Evolutionary conservation across 2,113 vertebrate species (phyloP), one percentile per base, ranked within the genome.

Genomic region (Sebastes schlegelii): DNA sequence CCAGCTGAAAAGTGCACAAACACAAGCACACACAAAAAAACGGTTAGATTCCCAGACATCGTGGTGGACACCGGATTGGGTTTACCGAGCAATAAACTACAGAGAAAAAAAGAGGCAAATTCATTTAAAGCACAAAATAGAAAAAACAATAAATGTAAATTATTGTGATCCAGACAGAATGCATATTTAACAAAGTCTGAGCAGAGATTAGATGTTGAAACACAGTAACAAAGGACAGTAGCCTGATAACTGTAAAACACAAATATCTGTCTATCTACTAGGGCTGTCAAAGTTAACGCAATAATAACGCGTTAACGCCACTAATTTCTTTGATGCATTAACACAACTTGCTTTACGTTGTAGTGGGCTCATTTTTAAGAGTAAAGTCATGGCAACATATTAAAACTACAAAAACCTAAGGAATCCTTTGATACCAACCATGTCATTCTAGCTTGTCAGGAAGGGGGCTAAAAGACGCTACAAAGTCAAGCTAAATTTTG

Each of bases 1-100:
- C 98, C 5, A 99, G 96, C 98, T 99, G 93, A 61, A 96, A 95
- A 46, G 92, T 76, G 73, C 12, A 49, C 34, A 66, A 23, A 80
- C 57, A 84, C 55, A 89, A 14, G 75, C 4, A 86, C 19, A 81
- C 13, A 82, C 26, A 79, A 26, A 89, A 0, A 73, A 14, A 61
- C 16, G 72, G 64, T 86, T 54, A 86, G 54, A 72, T 61, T 57
- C 1, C 23, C 6, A 64, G 42, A 64, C 8, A 74, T 46, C 2
- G 23, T 61, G 58, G 14, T 19, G 2, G 21, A 48, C 13, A 52
- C 1, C 2, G 1, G 1, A 21, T n/a, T 63, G 17, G 14, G 8
- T 69, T 62, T 42, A 60, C 16, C 1, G 4, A 43, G 16, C 0
- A 14, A 70, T 43, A 51, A 49, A 62, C 4, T 19, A 60, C 6